Conservation (phyloP, 1,140 invertebrate genomes). For the Rhynchophorus ferrugineus region DNA sequence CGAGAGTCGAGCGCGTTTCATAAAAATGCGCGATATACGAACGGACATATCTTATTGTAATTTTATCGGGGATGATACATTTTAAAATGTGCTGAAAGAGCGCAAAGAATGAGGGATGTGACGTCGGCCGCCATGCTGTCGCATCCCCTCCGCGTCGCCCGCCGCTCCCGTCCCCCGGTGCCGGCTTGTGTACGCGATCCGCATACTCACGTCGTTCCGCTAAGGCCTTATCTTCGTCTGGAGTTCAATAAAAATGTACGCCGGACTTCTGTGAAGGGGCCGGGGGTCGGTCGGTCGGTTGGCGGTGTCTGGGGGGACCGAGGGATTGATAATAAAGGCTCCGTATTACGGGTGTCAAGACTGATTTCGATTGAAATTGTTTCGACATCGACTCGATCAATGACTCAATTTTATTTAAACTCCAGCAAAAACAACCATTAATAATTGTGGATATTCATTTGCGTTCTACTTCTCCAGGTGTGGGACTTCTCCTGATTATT, state of each 20-base stretch:
- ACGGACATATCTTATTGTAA: conserved; percentile 41
- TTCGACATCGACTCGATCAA: too few species aligned
- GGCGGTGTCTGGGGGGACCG: too few species aligned
- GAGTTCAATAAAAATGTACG: conserved; percentile 19
- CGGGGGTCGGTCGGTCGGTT: too few species aligned
- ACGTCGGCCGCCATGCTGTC: conserved; percentile 41
- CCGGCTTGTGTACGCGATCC: conserved; percentile 34
- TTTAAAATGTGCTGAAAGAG: conserved; percentile 43
- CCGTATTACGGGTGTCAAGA: too few species aligned
- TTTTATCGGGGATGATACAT: conserved; percentile 43
- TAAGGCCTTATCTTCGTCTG: conserved; percentile 36
- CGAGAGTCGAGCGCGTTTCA: conserved; percentile 13
- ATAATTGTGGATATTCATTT: too few species aligned
- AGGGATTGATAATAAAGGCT: too few species aligned
- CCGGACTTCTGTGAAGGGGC: too few species aligned
- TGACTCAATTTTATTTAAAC: too few species aligned
- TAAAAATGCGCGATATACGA: conserved; percentile 28
- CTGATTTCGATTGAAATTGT: too few species aligned
- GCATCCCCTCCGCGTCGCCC: conserved; percentile 36
- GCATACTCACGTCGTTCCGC: conserved; percentile 35
- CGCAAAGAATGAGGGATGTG: conserved; percentile 43
- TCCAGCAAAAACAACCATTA: too few species aligned
- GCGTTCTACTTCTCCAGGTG: too few species aligned
- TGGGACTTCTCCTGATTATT: too few species aligned
- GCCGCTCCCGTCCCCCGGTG: conserved; percentile 32